Base-by-base conservation (phyloP, 2,113 vertebrate species). In the Eudorcas thomsonii region DNA sequence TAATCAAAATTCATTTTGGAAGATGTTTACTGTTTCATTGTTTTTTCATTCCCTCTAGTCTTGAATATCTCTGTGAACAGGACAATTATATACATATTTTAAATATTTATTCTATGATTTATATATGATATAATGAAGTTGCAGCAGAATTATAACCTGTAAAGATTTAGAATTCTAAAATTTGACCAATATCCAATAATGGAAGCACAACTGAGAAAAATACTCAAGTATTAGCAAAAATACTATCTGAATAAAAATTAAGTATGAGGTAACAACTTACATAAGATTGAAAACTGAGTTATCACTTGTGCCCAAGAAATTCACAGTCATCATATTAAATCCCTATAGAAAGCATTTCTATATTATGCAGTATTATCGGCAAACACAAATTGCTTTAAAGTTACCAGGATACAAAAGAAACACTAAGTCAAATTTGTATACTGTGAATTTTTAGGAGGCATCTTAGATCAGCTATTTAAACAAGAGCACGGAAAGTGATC, bases 1-100 rank as follows among this genome's bases (percentile, higher is more conserved):
- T 93, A 77, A 97, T 98, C 88, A 92, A 96, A 96, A 98, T 33
- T 93, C 52, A 94, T 83, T 98, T 95, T 81, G 64, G 64, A 91
- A 97, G 92, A 36, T 90, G 16, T 87, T 90, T 87, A 33, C 28
- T 33, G 7, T 85, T 77, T 87, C 19, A 80, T 45, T 95, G 14
- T 2, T 85, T 94, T 62, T 74, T 36, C 82, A 9, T 64, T 54
- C 80, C 19, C 19, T 86, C 50, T 13, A 59, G 8, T 25, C 77
- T 86, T 36, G 9, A 93, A 62, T 28, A 89, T 7, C 5, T 96
- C 55, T 71, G 54, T 89, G 26, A 87, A 26, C 62, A 28, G 85
- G 33, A 92, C 25, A 88, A 43, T 92, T 52, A 45, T 19, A 23
- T 52, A 90, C 1, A 39, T 26, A 36, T 82, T 91, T 96, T 74